Base-by-base conservation (phyloP, 2,797 vertebrate genomes). In the Channa striata region DNA sequence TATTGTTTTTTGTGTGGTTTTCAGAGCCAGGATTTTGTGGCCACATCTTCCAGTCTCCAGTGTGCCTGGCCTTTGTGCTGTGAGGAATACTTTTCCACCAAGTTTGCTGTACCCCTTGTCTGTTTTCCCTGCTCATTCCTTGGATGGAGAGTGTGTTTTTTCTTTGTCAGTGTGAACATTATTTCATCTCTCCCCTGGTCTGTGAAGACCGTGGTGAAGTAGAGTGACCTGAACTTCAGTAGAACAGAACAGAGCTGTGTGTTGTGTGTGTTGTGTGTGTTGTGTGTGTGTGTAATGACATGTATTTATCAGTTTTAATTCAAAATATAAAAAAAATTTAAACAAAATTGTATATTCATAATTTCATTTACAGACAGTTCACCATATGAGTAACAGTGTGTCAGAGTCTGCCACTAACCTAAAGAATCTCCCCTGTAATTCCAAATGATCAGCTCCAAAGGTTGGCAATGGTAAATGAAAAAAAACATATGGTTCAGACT, bases 51-150 rank as follows among this genome's bases (percentile, higher is more conserved):
- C 56, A 78, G 71, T 79, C 84, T 87, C 80, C 70, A 54, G 81
- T 0, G 3, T 36, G 76, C 72, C 62, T 78, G 81, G 80, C 72
- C 61, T 75, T 79, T 84, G 75, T 78, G 67, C 49, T 36, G 68
- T 75, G 83, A 86, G 77, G 82, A 90, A 85, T 85, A 83, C 74
- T 85, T 91, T 89, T 89, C 84, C 82, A 83, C 65, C 77, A 83
- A 85, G 68, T 85, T 80, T 57, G 77, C 66, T 74, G 81, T 33
- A 8, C 74, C 6, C 54, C 73, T 83, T 17, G 66, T 58, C 59
- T 90, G 81, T 91, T 92, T 91, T 91, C 79, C 33, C 80, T 83
- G 65, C 73, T 87, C 72, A 82, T 90, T 92, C 76, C 90, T 86
- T 78, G 86, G 81, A 87, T 67, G 68, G 48, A 59, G 39, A 62